Conservation (phyloP, 2,797 vertebrate species). For the Gambelia wislizenii region DNA sequence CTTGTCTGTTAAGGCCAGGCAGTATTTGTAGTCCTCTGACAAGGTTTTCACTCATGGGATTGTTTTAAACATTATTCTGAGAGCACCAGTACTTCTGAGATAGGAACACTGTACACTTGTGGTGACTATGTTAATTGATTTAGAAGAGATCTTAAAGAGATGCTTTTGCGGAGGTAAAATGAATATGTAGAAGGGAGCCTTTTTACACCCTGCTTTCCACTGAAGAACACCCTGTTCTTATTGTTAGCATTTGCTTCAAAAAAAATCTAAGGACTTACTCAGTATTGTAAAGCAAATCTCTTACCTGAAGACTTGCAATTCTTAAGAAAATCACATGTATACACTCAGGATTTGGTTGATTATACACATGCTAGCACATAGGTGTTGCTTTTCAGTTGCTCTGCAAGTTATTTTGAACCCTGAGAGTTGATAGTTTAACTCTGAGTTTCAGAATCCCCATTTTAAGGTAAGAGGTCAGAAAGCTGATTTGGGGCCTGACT, state of each 20-base stretch:
- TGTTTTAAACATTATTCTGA: too few species aligned
- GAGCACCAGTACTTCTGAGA: too few species aligned
- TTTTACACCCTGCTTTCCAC: background rate
- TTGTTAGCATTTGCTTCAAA: background rate
- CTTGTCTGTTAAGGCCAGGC: too few species aligned
- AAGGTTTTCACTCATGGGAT: too few species aligned
- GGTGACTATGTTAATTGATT: background rate
- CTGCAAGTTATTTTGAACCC: background rate
- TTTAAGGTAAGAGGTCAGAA: background rate
- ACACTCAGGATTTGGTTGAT: too few species aligned
- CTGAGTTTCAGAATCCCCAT: too few species aligned
- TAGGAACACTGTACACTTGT: too few species aligned
- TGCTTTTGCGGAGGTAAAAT: background rate
- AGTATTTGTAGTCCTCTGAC: too few species aligned
- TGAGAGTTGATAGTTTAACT: background rate
- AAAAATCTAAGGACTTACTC: background rate
- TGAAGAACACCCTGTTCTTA: background rate
- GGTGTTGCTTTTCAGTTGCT: background rate
- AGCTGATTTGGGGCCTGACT: background rate
- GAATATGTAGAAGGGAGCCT: background rate
- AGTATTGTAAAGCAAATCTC: background rate
- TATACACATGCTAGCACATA: too few species aligned
- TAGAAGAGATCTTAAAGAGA: background rate
- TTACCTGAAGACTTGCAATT: too few species aligned
- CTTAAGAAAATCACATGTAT: too few species aligned